Evolutionary conservation across 2,113 vertebrate genomes (phyloP).

Genomic region (Trachemys scripta): DNA sequence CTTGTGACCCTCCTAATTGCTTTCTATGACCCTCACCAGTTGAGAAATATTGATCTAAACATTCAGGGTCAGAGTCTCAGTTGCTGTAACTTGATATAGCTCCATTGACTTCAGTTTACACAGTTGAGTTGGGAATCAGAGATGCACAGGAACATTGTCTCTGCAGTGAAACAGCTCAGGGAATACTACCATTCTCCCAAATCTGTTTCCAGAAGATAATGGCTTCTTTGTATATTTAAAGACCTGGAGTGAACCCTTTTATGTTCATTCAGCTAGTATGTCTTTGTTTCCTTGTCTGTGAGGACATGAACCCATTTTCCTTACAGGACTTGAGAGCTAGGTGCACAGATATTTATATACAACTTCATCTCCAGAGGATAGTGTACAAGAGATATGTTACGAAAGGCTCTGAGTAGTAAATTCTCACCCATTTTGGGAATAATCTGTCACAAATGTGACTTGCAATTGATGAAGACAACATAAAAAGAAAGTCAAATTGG

Average conservation of each 20-base stretch:
- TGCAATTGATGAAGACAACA: background rate
- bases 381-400: background rate
- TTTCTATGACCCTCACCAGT: background rate
- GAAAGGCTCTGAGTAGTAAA: background rate
- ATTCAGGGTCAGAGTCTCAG: background rate
- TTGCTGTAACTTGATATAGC: background rate
- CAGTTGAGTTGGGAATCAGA: background rate
- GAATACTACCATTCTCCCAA: background rate
- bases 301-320: background rate
- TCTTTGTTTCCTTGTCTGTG: background rate
- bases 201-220: background rate
- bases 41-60: background rate
- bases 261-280: background rate
- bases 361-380: background rate
- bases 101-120: background rate
- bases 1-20: background rate
- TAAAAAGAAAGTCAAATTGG: background rate
- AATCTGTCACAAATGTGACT: background rate
- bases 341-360: background rate
- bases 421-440: background rate
- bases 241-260: background rate
- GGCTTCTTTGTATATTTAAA: background rate
- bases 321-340: background rate
- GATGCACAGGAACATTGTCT: background rate
- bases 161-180: background rate